phyloP scores from a whole-genome alignment of 2,797 vertebrate genomes.

The Gymnothorax javanicus region DNA sequence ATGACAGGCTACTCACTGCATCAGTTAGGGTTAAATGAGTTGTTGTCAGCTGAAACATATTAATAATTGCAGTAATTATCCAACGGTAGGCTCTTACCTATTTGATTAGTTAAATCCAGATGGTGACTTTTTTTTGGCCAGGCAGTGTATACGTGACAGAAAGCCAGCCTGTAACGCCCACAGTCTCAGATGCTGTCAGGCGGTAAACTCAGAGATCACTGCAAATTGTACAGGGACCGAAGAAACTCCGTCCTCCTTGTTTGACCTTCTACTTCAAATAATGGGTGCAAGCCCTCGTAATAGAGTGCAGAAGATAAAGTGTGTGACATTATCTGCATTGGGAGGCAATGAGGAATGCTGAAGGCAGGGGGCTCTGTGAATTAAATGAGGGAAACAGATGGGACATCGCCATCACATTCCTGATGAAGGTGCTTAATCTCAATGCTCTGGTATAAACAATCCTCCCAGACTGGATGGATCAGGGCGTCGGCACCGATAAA shows the following conservation, averaged over 20 bases:
- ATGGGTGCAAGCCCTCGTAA: background rate
- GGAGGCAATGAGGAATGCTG: background rate
- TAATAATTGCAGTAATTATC: no score
- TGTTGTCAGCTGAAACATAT: no score
- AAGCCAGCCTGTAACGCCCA: background rate
- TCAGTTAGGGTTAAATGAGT: no score
- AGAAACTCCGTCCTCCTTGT: background rate
- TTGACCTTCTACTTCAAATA: background rate
- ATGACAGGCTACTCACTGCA: no score
- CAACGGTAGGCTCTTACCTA: no score
- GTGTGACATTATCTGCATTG: background rate
- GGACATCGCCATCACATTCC: background rate
- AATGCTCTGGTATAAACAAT: background rate
- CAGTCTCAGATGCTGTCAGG: background rate
- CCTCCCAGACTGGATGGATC: background rate
- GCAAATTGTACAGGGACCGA: background rate
- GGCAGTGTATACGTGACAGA: background rate
- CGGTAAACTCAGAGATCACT: background rate
- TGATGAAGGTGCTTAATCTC: conserved; percentile 6
- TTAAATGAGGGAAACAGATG: background rate
- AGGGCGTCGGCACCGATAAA: background rate
- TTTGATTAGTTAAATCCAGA: no score
- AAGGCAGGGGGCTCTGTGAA: background rate
- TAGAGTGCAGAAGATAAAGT: background rate
- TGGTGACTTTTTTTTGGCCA: no score